These are phyloP conservation scores for Apodemia duryi DNA, from an alignment of 2,888 invertebrate species.

Conservation along the genomic window DNA sequence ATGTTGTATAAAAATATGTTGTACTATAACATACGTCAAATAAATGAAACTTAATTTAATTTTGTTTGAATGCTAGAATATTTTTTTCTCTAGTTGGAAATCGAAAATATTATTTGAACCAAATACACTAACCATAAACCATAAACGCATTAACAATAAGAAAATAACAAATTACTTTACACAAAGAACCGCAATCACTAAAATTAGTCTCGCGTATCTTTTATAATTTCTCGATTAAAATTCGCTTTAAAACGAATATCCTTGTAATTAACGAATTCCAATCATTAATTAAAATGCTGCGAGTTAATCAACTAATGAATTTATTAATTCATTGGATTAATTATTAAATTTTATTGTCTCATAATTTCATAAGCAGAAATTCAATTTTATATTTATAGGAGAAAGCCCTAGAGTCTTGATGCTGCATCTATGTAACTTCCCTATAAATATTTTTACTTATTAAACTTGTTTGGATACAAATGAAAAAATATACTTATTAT, in stretches of 20 bases:
- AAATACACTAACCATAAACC: neutral
- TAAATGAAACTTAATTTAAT: no score
- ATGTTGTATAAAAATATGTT: no score
- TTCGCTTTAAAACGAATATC: conserved; percentile 9
- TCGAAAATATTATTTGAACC: neutral
- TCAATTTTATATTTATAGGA: conserved; percentile 5
- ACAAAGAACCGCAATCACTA: conserved; percentile 3
- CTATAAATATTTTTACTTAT: no score
- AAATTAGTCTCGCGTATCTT: conserved; percentile 11
- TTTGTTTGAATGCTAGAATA: no score
- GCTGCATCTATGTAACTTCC: no score
- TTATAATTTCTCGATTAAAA: conserved; percentile 8
- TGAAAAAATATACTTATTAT: no score
- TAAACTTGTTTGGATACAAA: no score
- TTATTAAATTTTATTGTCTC: conserved; percentile 5
- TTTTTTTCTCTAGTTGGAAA: neutral
- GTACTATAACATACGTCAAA: no score
- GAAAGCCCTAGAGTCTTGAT: no score
- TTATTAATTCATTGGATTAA: neutral
- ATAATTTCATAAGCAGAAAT: conserved; percentile 1
- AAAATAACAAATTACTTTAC: neutral
- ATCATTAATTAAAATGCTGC: neutral
- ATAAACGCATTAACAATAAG: neutral
- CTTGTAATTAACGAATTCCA: conserved; percentile 6
- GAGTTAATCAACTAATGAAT: conserved; percentile 4